Evolutionary conservation across 2,113 vertebrate species (phyloP), one percentile per base, ranked within the genome.

Genomic region (Neopipo cinnamomea): DNA sequence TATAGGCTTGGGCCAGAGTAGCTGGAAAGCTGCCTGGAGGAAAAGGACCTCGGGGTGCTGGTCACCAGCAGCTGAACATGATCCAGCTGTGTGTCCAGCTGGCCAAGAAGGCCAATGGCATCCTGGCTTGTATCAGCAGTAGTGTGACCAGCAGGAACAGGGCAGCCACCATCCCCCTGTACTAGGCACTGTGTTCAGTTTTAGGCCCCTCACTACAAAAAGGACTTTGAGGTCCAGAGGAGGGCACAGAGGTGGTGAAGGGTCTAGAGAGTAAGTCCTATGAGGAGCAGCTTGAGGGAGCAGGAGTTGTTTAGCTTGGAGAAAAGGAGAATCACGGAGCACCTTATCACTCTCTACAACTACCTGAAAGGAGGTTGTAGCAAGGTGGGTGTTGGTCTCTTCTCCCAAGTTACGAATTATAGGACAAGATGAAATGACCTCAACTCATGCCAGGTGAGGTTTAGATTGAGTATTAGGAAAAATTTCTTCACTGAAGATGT

Each of bases 361-460:
- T 74, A 14, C n/a, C n/a, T 28, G 47, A 35, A 62, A 80, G 39
- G 10, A 86, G 6, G 10, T 3, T 28, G 9, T 17, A 47, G 10
- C 24, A 0, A 0, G 12, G 3, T 20, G 22, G 11, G 8, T 1
- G 3, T 49, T 12, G 5, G 8, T 67, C 25, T 63, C 49, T 71
- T 78, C 23, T 74, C 22, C 41, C 16, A 55, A 37, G 53, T 8
- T 35, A 42, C 35, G 49, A 80, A 27, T 4, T 17, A 21, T 9
- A 58, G 33, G 19, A n/a, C 21, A 42, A 41, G 68, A 67, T 6
- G 22, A 49, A 49, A 67, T 9, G 25, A 22, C 7, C 18, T 49
- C 53, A 61, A 17, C 25, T 37, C 27, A 13, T 6, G 6, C 25
- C 31, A 80, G 12, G 22, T 5, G 18, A 55, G 12, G 9, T 74